Evolutionary conservation across 1,140 invertebrate genomes (phyloP), one percentile per base, ranked within the genome.

Genomic region (Nixonia krombeini): DNA sequence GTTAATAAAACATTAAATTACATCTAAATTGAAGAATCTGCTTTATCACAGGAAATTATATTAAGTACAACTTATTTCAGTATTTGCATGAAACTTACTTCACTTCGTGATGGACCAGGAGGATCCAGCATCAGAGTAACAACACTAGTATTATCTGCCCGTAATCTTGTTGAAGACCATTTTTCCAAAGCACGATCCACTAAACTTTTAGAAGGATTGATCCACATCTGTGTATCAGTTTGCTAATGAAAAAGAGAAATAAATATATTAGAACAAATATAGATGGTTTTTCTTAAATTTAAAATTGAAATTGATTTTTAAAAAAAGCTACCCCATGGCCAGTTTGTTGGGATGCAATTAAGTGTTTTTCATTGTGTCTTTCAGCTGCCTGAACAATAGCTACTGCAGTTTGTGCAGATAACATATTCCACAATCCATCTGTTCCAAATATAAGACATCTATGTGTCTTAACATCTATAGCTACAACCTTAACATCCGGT

Each of bases 381-480:
- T 95, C 94, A 6, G 93, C 92, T 25, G 89, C 87, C 68, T 94
- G 91, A 3, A 98, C 96, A 63, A 94, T 89, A 35, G 90, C 87
- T 2, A 98, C 94, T n/a, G 95, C 94, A 68, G 90, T 89, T 72
- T 92, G 88, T 0, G 95, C 88, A 1, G 90, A 91, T 29, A 99
- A 82, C 90, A 99, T 96, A 83, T 99, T 99, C 94, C 96, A 99
- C 7, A 99, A 84, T 2, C 97, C 97, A 86, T 99, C 97, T 1
- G 96, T 97, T 50, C 94, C 97, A 72, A 99, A 93, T 51, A 99
- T 94, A 0, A 99, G 87, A 86, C 96, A 99, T 71, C 93, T 91
- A 78, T 89, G 91, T 68, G 83, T 83, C 10, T 87, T 88, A 0
- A 94, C 91, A 84, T 98, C 93, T 52, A 99, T 91, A 37, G 91